Evolutionary conservation across 2,888 invertebrate species (phyloP), one percentile per base, ranked within the genome.

Genomic region (Epinotia bilunana): DNA sequence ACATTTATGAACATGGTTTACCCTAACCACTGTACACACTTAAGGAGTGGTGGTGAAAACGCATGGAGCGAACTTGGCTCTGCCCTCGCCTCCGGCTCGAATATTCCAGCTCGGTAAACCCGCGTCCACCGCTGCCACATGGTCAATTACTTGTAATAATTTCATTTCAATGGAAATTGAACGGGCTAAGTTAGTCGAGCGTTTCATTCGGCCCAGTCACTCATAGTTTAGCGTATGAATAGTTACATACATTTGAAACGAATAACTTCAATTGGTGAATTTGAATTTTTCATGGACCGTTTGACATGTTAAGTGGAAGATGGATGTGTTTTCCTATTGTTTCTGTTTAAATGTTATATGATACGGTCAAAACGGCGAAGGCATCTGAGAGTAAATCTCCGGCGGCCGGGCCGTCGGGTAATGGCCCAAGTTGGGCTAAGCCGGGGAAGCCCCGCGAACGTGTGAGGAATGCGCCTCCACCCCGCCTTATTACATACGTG

Each of bases 401-500:
- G 73, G 78, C 70, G 80, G 82, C 77, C 82, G 83, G 84, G 84
- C 84, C 74, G 71, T 68, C 81, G 83, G 85, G 88, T 92, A 91
- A 92, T 91, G 89, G 90, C 84, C 88, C 88, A 91, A 93, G 90
- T 93, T 91, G 84, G 87, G 83, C 86, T 92, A 93, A 93, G 83
- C 82, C 83, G 84, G 83, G 84, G 85, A 87, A 90, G 88, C 90
- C 88, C 81, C 83, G 81, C 80, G 87, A 62, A 93, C 93, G 93
- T 93, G 93, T 90, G 88, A 90, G 87, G 93, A 93, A 93, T 93
- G 89, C 90, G 85, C 84, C 81, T 77, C 81, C 82, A 77, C 83
- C 81, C 84, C 84, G 86, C 83, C 89, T 92, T 93, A 94, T 93
- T 94, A 93, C 93, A 92, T 91, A 93, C 94, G 94, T 93, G 93